A percentile compares a stretch with the other conserved stretches of the same genome.
phyloP scores from a whole-genome alignment of 2,888 invertebrate genomes.

The Neria commutata region DNA sequence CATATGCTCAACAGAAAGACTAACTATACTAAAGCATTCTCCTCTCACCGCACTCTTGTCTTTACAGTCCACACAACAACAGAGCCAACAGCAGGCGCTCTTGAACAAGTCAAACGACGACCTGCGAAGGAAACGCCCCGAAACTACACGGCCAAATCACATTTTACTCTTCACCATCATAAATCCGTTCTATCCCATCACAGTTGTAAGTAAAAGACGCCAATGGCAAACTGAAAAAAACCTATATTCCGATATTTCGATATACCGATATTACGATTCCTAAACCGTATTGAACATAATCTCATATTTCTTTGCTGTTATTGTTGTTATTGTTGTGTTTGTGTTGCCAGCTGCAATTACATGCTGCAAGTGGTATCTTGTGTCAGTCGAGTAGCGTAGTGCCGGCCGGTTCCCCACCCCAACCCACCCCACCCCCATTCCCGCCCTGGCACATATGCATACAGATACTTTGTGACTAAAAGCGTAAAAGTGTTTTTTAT shows the following conservation, averaged over 20 bases:
- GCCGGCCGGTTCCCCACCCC: no score
- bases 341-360: constrained; percentile 5
- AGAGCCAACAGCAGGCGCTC: constrained; percentile 58
- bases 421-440: no score
- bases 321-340: background rate
- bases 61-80: constrained; percentile 57
- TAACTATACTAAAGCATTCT: background rate
- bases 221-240: background rate
- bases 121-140: constrained; percentile 76
- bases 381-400: no score
- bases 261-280: constrained; percentile 21
- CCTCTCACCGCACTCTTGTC: constrained; percentile 11
- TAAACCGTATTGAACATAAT: background rate
- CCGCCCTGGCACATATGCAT: no score
- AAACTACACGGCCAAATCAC: constrained; percentile 91
- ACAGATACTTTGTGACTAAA: no score
- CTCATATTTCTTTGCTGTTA: background rate
- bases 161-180: constrained; percentile 96
- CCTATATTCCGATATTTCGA: constrained; percentile 8
- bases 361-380: background rate
- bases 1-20: no score
- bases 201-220: constrained; percentile 82
- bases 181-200: constrained; percentile 98
- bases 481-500: no score
- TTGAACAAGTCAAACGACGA: constrained; percentile 66